phyloP scores from a whole-genome alignment of 2,113 vertebrate species.

The mouse (Mus musculus) region DNA sequence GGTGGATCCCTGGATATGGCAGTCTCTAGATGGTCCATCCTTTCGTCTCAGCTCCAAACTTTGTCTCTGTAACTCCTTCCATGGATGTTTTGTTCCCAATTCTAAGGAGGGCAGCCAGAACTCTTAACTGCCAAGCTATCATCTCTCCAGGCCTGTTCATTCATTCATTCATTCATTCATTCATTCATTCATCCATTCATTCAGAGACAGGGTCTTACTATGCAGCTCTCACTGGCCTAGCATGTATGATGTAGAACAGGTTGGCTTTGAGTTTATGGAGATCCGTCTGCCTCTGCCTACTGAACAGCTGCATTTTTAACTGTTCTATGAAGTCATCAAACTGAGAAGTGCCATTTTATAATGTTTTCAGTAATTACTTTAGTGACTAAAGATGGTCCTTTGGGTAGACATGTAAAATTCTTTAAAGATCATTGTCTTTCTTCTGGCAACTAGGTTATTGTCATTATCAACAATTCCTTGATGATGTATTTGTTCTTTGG shows the following conservation, averaged over 20 bases:
- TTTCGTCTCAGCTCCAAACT: too few species aligned
- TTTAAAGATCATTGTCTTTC: constrained; percentile 25
- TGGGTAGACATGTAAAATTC: background rate
- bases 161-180: too few species aligned
- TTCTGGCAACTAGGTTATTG: background rate
- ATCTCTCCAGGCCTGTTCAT: background rate
- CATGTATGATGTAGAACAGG: background rate
- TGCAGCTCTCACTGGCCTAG: background rate
- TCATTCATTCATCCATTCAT: background rate
- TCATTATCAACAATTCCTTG: constrained; percentile 39
- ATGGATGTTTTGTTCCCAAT: too few species aligned
- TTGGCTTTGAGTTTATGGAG: background rate
- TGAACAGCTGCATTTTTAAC: background rate
- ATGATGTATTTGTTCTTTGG: background rate
- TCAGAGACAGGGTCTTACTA: background rate
- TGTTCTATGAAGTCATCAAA: background rate
- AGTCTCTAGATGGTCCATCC: too few species aligned
- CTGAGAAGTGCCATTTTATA: constrained; percentile 16
- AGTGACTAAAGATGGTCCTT: constrained; percentile 20
- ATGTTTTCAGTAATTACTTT: constrained; percentile 42
- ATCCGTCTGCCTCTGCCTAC: background rate
- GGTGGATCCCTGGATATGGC: too few species aligned
- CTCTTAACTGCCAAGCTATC: background rate
- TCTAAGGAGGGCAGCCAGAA: background rate
- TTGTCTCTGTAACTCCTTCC: too few species aligned